Conservation (phyloP, 2,888 invertebrate genomes). For the Lucinisca nassula region DNA sequence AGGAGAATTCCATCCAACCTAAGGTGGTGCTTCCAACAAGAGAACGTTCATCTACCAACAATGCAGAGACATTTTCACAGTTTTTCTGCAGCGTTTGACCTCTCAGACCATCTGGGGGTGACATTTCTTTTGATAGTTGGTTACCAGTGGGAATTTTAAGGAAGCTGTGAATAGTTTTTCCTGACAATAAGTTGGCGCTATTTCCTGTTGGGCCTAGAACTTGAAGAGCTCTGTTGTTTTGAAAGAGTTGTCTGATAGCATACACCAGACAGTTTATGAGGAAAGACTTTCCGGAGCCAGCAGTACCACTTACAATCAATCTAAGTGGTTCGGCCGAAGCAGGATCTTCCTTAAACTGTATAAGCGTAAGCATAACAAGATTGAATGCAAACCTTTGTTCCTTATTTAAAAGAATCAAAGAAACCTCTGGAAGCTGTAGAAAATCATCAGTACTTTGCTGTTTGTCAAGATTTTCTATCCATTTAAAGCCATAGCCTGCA, state of each 20-base stretch:
- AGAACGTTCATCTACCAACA: slow-evolving; percentile 72
- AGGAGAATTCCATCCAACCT: slow-evolving; percentile 56
- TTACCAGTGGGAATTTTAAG: slow-evolving; percentile 62
- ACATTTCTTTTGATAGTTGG: slow-evolving; percentile 43
- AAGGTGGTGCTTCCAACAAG: slow-evolving; percentile 46
- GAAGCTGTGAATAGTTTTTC: slow-evolving; percentile 65
- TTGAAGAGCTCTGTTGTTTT: slow-evolving; percentile 58
- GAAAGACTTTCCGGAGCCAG: slow-evolving; percentile 68
- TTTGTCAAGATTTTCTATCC: too few species aligned
- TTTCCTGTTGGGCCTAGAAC: slow-evolving; percentile 71
- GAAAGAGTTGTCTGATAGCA: slow-evolving; percentile 49
- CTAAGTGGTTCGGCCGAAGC: slow-evolving; percentile 34
- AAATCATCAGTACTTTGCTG: too few species aligned
- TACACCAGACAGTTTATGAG: slow-evolving; percentile 67
- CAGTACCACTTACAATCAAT: slow-evolving; percentile 64
- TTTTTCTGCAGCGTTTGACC: slow-evolving; percentile 59
- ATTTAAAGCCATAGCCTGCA: too few species aligned
- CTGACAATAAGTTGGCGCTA: slow-evolving; percentile 69
- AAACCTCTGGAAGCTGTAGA: too few species aligned
- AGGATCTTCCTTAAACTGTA: slow-evolving; percentile 16
- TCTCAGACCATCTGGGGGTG: slow-evolving; percentile 49
- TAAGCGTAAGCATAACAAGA: slow-evolving; percentile 56
- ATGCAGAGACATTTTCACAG: slow-evolving; percentile 48
- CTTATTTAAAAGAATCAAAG: too few species aligned
- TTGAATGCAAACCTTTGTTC: too few species aligned